Base-by-base conservation (phyloP, 2,797 vertebrate genomes). In the Siniperca obscura region DNA sequence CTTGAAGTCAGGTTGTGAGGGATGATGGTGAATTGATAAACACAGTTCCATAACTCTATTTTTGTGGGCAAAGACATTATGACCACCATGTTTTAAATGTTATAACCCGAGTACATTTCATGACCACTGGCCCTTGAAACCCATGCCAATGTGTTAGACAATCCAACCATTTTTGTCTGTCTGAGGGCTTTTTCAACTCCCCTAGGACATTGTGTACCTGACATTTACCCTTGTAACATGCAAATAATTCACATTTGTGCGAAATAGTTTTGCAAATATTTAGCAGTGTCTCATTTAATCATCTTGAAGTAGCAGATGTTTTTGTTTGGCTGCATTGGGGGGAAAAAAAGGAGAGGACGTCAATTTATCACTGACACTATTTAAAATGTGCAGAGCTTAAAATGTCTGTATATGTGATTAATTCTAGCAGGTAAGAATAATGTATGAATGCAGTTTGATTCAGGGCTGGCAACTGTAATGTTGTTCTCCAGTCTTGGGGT, bases 401-500 rank as follows among this genome's bases (percentile, higher is more conserved):
- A 19, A 53, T 40, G 1, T 52, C 14, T 2, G 9, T 53, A 27
- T 46, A 4, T 34, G 9, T 74, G 44, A 22, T 56, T 42, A 62
- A 36, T 74, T 60, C 7, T 70, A 46, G 22, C 7, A 22, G 19
- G 19, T 53, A 34, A 38, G 34, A 71, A 57, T 71, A 21, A 61
- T 17, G 46, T 19, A 14, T 61, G 34, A 74, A 25, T 46, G 10
- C 46, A 38, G 5, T 40, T 56, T 7, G 7, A 61, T 30, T 66
- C 30, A 27, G n/a, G 14, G 7, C 65, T 30, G 5, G 36, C 1
- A 48, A 36, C 57, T 57, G 10, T 42, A 13, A 57, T 72, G 50
- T 68, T 80, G 22, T 76, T 75, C 8, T 64, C 4, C 9, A 42
- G 50, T 14, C 38, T 77, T n/a, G 14, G 52, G 65, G 81, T 91